phyloP scores from a whole-genome alignment of 2,888 invertebrate species.

The Dysmachus trigonus region DNA sequence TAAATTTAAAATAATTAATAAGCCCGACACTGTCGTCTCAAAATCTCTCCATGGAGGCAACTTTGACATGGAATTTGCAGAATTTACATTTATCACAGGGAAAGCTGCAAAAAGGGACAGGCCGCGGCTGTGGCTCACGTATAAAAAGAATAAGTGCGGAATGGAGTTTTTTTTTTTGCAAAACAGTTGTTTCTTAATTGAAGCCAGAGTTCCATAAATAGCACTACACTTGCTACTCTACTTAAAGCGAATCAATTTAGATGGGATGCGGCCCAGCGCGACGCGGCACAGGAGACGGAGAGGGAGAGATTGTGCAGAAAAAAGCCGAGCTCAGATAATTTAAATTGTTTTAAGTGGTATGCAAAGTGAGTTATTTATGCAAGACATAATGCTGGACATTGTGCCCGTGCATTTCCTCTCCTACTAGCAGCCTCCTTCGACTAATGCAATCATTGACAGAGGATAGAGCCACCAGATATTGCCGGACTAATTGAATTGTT shows the following conservation, averaged over 20 bases:
- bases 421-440: constrained; percentile 17
- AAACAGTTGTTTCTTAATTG: constrained; percentile 40
- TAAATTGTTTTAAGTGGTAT: constrained; percentile 50
- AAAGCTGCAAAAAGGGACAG: constrained; percentile 30
- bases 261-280: not conserved
- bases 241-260: constrained; percentile 19
- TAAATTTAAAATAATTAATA: not conserved
- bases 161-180: not conserved
- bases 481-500: constrained; percentile 39
- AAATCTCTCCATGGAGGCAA: not conserved
- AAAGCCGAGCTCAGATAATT: constrained; percentile 46
- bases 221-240: constrained; percentile 24
- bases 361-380: constrained; percentile 49
- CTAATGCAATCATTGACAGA: constrained; percentile 38
- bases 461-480: constrained; percentile 24
- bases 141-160: constrained; percentile 23
- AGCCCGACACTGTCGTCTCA: not conserved
- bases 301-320: constrained; percentile 17
- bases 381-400: constrained; percentile 39
- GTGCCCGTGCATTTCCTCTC: constrained; percentile 31
- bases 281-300: not conserved
- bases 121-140: not conserved
- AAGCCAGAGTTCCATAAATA: constrained; percentile 31
- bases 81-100: constrained; percentile 36
- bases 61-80: constrained; percentile 31